Evolutionary conservation across 2,797 vertebrate species (phyloP), one percentile per base, ranked within the genome.

Genomic region (Gadopsis bispinosus): DNA sequence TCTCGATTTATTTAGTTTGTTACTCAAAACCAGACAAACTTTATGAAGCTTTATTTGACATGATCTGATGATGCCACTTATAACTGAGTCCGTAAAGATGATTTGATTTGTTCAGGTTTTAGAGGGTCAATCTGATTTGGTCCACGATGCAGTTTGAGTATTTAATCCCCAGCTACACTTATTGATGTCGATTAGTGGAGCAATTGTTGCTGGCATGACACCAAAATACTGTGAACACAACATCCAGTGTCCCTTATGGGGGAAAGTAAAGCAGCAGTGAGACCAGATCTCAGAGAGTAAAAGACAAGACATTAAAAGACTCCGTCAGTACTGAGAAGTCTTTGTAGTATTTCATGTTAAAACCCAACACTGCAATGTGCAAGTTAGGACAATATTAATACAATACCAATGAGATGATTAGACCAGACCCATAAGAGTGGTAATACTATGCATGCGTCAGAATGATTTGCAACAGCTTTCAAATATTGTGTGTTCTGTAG

Each of bases 371-470:
- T 71, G 67, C 75, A 69, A 58, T 75, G 77, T 64, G 72, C 76
- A 71, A 51, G 59, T 81, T 48, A 68, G 78, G 73, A 79, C 80
- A 81, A 72, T 70, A 82, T 77, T 73, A 76, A 64, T 61, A 81
- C 62, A 79, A 75, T 51, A 75, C 37, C 61, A 35, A 82, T 63
- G 75, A 85, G 62, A 75, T 13, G 70, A 87, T 85, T 5, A 77
- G 75, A 86, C 66, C 51, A 79, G 54, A 88, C 48, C 54, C 3
- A 5, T 47, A 50, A 50, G 60, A 77, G 72, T 80, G 67, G 74
- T 54, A 66, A 75, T 48, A 78, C 45, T 56, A 53, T 61, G 68
- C 85, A 91, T 91, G 90, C 87, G 85, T 84, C 20, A 43, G 66
- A 75, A 82, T 80, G 62, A 86, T 72, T 71, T 81, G 77, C 60